A percentile compares a stretch with the other conserved stretches of the same genome.
phyloP scores from a whole-genome alignment of 2,113 vertebrate species.

The Apeltes quadracus region DNA sequence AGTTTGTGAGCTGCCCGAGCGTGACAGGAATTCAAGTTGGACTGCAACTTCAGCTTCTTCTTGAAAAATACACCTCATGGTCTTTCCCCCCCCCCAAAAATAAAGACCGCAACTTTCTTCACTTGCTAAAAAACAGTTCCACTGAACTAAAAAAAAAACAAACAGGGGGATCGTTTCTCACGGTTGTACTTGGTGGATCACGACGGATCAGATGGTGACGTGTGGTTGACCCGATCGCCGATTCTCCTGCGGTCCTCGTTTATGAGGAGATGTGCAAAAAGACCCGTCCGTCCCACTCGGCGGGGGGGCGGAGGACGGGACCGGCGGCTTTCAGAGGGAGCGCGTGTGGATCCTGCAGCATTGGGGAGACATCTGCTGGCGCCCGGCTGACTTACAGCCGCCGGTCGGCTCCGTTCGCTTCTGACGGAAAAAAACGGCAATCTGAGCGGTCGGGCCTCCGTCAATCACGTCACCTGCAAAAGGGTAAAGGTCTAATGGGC shows the following conservation, averaged over 20 bases:
- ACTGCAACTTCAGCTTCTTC: conserved; percentile 14
- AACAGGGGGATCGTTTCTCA: conserved; percentile 26
- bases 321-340: no score
- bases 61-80: conserved; percentile 1
- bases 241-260: conserved; percentile 45
- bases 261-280: conserved; percentile 54
- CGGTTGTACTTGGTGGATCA: conserved; percentile 44
- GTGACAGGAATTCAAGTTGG: conserved; percentile 29
- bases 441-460: no score
- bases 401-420: no score
- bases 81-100: conserved; percentile 22
- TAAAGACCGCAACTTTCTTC: conserved; percentile 33
- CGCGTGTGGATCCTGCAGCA: conserved; percentile 23
- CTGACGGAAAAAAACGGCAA: no score
- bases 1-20: conserved; percentile 30
- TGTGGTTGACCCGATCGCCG: conserved; percentile 45
- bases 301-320: no score
- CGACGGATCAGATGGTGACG: conserved; percentile 50
- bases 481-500: no score
- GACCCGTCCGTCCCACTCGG: conserved; percentile 64
- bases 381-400: conserved; percentile 44
- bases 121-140: no score
- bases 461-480: no score
- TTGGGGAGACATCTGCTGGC: conserved; percentile 74
- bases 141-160: no score